Evolutionary conservation across 2,797 vertebrate genomes (phyloP).

Genomic region (Bufotes viridis): DNA sequence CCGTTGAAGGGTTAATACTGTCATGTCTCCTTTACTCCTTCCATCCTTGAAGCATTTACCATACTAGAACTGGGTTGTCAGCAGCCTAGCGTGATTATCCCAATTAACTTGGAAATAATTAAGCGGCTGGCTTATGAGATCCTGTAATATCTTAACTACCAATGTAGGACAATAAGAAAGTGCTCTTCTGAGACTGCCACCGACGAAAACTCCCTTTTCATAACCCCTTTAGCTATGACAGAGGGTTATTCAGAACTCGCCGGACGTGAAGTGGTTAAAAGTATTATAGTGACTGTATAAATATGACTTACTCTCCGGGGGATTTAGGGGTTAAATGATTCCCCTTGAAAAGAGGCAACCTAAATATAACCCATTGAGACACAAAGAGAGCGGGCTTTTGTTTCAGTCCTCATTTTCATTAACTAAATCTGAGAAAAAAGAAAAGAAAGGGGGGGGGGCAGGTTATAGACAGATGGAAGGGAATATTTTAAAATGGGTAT

Average conservation of each 20-base stretch:
- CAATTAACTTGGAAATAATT: slow-evolving; percentile 63
- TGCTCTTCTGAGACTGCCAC: slow-evolving; percentile 30
- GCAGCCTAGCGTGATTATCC: slow-evolving; percentile 58
- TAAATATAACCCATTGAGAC: slow-evolving; percentile 37
- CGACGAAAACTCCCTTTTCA: background rate
- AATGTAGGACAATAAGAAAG: slow-evolving; percentile 58
- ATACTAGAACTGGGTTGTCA: slow-evolving; percentile 59
- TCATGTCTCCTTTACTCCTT: slow-evolving; percentile 3
- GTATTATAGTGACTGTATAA: background rate
- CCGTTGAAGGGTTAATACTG: slow-evolving; percentile 30
- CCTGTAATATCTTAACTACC: slow-evolving; percentile 60
- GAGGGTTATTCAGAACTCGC: background rate
- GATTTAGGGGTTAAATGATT: background rate
- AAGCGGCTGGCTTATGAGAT: slow-evolving; percentile 54
- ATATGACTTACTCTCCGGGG: background rate
- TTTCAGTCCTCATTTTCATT: slow-evolving; percentile 31
- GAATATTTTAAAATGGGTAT: too few relatives aligned
- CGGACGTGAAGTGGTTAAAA: background rate
- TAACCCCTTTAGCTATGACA: background rate
- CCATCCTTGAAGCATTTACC: slow-evolving; percentile 44
- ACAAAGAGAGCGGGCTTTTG: background rate
- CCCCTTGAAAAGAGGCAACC: slow-evolving; percentile 1
- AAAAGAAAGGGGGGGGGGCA: background rate
- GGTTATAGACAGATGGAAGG: too few relatives aligned
- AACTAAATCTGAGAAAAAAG: slow-evolving; percentile 18